Evolutionary conservation across 2,113 vertebrate genomes (phyloP).

Genomic region (Cyphomyrus plagiostoma): DNA sequence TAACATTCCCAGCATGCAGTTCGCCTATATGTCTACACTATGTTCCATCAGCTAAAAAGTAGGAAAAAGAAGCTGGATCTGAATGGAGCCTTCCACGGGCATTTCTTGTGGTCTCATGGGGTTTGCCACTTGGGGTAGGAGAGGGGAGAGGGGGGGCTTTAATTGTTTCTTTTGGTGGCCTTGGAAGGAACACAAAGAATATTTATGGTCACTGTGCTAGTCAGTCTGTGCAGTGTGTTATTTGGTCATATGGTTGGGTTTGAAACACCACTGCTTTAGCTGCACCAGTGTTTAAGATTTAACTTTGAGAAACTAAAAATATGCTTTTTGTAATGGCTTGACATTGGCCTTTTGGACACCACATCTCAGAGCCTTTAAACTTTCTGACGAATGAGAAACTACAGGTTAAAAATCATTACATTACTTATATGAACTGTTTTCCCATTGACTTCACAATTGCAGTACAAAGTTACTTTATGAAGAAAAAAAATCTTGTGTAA

Average conservation of each 20-base stretch:
- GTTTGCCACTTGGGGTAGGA: not conserved
- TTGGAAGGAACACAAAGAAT: conserved; percentile 28
- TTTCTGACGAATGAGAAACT: not conserved
- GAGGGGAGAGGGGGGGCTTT: conserved; percentile 28
- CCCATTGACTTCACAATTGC: conserved; percentile 4
- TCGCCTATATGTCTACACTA: conserved; percentile 18
- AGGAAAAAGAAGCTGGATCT: conserved; percentile 33
- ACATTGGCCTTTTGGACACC: conserved; percentile 36
- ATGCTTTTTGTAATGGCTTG: conserved; percentile 31
- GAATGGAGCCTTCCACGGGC: not conserved
- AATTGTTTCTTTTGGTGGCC: conserved; percentile 50
- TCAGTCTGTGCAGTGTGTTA: conserved; percentile 36
- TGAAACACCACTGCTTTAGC: conserved; percentile 38
- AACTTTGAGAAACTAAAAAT: conserved; percentile 46
- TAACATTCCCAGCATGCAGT: conserved; percentile 36
- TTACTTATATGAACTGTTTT: not conserved
- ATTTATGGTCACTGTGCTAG: conserved; percentile 35
- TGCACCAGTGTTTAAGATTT: conserved; percentile 22
- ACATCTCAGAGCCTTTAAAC: conserved; percentile 27
- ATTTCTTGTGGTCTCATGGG: conserved; percentile 23
- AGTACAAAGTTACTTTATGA: conserved; percentile 1
- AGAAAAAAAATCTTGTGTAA: not conserved
- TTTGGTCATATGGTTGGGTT: conserved; percentile 45
- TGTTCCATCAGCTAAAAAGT: conserved; percentile 32
- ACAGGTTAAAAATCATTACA: not conserved